These are phyloP conservation scores for Sipha maydis DNA, from an alignment of 2,888 invertebrate genomes.

Conservation along the genomic window DNA sequence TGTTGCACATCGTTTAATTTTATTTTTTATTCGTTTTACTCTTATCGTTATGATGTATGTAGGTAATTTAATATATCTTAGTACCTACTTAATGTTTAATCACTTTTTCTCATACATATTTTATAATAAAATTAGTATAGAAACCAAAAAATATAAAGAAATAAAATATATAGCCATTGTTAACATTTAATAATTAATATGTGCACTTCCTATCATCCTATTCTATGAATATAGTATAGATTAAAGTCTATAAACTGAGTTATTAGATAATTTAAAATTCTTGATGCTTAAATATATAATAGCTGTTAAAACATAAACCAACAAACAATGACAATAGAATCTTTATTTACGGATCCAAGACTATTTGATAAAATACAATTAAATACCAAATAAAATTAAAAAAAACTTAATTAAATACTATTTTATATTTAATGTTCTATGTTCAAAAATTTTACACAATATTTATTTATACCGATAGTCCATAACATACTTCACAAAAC, in stretches of 20 bases:
- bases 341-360: not conserved
- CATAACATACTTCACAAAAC: not conserved
- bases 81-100: too few relatives aligned
- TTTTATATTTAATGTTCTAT: not conserved
- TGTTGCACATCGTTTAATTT: too few relatives aligned
- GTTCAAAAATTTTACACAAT: not conserved
- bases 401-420: not conserved
- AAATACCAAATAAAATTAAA: not conserved
- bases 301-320: not conserved
- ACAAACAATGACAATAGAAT: not conserved
- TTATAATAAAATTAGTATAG: not conserved
- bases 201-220: not conserved
- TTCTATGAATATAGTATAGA: not conserved
- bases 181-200: not conserved
- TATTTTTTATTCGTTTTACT: too few relatives aligned
- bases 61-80: too few relatives aligned
- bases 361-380: not conserved
- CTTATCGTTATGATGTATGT: too few relatives aligned
- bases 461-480: slow-evolving; percentile 11
- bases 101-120: not conserved
- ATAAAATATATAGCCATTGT: not conserved
- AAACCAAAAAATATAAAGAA: not conserved
- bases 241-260: not conserved
- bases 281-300: too few relatives aligned
- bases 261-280: not conserved